Evolutionary conservation across 2,113 vertebrate species (phyloP), one percentile per base, ranked within the genome.

Genomic region (Crocuta crocuta): DNA sequence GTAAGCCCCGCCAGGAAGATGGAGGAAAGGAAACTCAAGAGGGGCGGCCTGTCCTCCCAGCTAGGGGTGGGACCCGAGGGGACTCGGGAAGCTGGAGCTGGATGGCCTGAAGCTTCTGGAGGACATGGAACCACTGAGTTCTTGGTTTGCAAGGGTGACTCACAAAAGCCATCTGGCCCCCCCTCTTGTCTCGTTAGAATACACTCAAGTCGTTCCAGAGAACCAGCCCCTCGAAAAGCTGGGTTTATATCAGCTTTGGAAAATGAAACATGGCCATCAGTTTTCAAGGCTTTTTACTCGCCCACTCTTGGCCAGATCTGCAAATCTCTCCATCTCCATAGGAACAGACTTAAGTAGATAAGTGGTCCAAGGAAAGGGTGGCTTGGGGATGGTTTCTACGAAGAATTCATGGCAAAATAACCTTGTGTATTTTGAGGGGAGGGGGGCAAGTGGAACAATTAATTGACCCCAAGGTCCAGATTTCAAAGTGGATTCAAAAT

Each of bases 401-500:
- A 65, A 86, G 91, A 93, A 61, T 48, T 26, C 73, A n/a, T 2
- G 5, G 23, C 58, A 63, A 43, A 85, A 58, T 17, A 33, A 35
- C 55, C 10, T 15, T 19, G 19, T 3, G 11, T 68, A 31, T 39
- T 35, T 87, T 12, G 31, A 21, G 19, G 43, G 15, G 28, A 19
- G 17, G 33, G 31, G 35, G 31, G 31, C 24, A 89, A 84, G 23
- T 23, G 28, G 55, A 87, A n/a, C 17, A 76, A 70, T 50, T 86
- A 80, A 85, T 9, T 12, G 39, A 89, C 83, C 35, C 53, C 17
- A 8, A 55, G 31, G 15, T 31, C 45, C 33, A 68, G 78, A 74
- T 68, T 82, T 94, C 16, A 78, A 65, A 91, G 94, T 53, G 33
- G 76, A 94, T 63, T 5, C 82, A 74, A 91, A n/a, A 48, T 66